Percentiles rank a stretch among this genome's conserved stretches.
Conservation (phyloP, 35 echinoderm and acorn worm species). For the Apostichopus californicus region DNA sequence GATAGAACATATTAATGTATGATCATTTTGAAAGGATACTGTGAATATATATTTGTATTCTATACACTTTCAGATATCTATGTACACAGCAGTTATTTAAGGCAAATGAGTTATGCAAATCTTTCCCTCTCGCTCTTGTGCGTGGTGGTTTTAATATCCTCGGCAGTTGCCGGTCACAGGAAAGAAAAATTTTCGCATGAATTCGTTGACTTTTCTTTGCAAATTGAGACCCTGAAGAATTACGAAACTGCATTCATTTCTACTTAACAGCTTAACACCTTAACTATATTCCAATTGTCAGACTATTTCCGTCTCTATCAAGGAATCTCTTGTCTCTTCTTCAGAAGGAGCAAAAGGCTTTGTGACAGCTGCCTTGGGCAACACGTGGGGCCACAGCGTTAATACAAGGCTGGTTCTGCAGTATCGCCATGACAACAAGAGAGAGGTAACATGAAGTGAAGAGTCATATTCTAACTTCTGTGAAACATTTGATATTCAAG, state of each 20-base stretch:
- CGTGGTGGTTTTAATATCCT: neutral
- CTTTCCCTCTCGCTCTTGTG: neutral
- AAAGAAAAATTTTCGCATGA: constrained; percentile 31
- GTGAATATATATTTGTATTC: no score
- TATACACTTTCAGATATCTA: no score
- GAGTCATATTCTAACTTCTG: neutral
- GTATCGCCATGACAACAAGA: constrained; percentile 66
- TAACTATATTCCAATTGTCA: constrained; percentile 41
- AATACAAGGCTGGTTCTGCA: constrained; percentile 89
- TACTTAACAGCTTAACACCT: constrained; percentile 39
- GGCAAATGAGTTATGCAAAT: neutral
- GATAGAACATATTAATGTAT: no score
- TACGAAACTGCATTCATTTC: constrained; percentile 17
- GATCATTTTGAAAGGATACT: no score
- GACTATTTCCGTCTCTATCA: constrained; percentile 34
- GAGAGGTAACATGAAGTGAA: constrained; percentile 70
- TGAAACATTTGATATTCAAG: neutral
- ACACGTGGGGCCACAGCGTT: constrained; percentile 94
- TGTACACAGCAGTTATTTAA: neutral
- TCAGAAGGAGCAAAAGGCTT: constrained; percentile 61
- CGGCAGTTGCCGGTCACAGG: constrained; percentile 11
- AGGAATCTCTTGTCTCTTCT: constrained; percentile 42
- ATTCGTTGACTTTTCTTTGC: constrained; percentile 15
- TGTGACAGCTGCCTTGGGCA: constrained; percentile 90
- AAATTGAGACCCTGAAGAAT: constrained; percentile 17